A percentile compares a stretch with the other conserved stretches of the same genome.
These are phyloP conservation scores for Zonotrichia leucophrys DNA, from an alignment of 2,113 vertebrate species.

Conservation along the genomic window DNA sequence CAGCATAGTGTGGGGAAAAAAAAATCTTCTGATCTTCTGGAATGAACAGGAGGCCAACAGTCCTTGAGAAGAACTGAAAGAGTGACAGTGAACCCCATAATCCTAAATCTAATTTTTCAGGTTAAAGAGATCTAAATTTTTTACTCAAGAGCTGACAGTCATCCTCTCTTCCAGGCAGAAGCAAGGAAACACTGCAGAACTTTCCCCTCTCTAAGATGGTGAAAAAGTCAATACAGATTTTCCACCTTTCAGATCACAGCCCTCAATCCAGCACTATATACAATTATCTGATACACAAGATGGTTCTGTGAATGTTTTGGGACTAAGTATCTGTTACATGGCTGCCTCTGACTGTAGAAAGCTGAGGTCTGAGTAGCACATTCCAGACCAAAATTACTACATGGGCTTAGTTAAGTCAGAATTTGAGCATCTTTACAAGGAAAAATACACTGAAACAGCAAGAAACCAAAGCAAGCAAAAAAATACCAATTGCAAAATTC, in stretches of 20 bases:
- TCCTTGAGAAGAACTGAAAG: neutral
- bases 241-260: neutral
- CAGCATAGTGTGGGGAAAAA: neutral
- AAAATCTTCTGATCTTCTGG: neutral
- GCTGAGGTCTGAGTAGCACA: neutral
- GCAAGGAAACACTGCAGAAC: neutral
- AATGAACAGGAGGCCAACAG: neutral
- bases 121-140: neutral
- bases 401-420: neutral
- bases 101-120: neutral
- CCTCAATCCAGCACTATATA: neutral
- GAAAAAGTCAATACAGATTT: neutral
- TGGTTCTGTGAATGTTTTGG: neutral
- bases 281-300: neutral
- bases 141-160: neutral
- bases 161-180: neutral
- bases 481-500: neutral
- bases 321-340: neutral
- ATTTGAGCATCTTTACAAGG: neutral
- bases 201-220: neutral
- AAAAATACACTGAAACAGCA: neutral
- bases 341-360: neutral
- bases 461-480: neutral
- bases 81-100: neutral
- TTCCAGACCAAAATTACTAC: neutral